Evolutionary conservation across 2,797 vertebrate genomes (phyloP).

Genomic region (Helicolenus hilgendorfi): DNA sequence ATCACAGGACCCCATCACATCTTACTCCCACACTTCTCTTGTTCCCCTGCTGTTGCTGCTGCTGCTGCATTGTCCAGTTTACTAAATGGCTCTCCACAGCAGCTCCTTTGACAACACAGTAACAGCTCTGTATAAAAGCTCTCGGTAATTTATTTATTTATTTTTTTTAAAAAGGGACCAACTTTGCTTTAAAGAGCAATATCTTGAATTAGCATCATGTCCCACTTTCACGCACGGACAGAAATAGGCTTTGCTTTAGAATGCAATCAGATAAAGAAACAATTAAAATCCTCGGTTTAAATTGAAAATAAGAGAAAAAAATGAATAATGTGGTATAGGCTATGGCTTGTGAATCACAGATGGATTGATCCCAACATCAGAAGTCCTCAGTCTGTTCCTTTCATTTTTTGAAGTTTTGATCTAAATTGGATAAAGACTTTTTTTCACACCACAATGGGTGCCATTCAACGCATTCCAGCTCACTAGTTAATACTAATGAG

Average conservation of each 20-base stretch:
- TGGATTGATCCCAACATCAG: conserved; percentile 1
- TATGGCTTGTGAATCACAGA: conserved; percentile 3
- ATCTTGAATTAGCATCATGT: conserved; percentile 65
- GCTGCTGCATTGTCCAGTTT: conserved; percentile 60
- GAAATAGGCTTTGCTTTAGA: conserved; percentile 65
- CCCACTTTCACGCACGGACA: conserved; percentile 52
- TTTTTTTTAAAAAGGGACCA: neutral
- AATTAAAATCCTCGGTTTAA: conserved; percentile 49
- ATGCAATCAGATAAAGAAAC: conserved; percentile 68
- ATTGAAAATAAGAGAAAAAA: conserved; percentile 49
- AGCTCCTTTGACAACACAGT: conserved; percentile 22
- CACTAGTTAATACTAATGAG: neutral
- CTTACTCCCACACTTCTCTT: conserved; percentile 58
- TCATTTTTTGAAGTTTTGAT: conserved; percentile 3
- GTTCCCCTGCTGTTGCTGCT: conserved; percentile 33
- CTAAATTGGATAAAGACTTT: neutral
- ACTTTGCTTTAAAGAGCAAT: conserved; percentile 44
- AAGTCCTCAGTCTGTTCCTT: neutral
- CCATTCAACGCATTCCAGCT: neutral
- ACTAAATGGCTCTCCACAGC: conserved; percentile 14
- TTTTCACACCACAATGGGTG: neutral
- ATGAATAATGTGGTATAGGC: neutral
- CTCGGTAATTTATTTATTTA: neutral
- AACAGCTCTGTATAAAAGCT: neutral
- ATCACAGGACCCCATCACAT: conserved; percentile 66